Conservation (phyloP, 2,113 vertebrate species). For the Isurus oxyrinchus region DNA sequence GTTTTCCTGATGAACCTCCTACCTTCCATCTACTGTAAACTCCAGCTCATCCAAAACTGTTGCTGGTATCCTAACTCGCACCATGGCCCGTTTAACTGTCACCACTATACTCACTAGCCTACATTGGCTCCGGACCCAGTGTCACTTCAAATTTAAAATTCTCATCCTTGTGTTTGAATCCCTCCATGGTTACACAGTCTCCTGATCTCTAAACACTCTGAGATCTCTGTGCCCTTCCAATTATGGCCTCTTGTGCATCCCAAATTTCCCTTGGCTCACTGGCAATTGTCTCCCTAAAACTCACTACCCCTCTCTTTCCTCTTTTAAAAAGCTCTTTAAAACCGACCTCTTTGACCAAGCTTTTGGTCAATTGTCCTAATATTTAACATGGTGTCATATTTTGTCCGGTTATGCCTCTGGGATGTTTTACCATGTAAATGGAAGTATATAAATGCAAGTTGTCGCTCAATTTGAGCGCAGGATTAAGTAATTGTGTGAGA, state of each 20-base stretch:
- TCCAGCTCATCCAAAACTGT: not conserved
- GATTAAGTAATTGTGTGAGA: not conserved
- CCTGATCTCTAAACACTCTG: not conserved
- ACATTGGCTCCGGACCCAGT: not conserved
- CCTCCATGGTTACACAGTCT: not conserved
- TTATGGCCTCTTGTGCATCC: not conserved
- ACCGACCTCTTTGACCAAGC: no score
- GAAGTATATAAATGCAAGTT: not conserved
- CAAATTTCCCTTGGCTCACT: not conserved
- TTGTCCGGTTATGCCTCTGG: not conserved
- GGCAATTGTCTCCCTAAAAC: not conserved
- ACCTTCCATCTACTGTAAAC: not conserved
- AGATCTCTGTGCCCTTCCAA: not conserved
- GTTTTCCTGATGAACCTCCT: not conserved
- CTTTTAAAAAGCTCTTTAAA: no score
- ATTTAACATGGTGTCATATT: no score
- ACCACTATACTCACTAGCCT: not conserved
- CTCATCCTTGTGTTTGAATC: not conserved
- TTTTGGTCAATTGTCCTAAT: no score
- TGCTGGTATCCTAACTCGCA: not conserved
- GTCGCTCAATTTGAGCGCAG: not conserved
- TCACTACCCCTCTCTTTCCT: no score
- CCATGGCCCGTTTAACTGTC: not conserved
- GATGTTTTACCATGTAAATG: not conserved
- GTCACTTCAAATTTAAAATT: not conserved